These are phyloP conservation scores for Discoglossus pictus DNA, from an alignment of 2,797 vertebrate genomes.

Conservation along the genomic window DNA sequence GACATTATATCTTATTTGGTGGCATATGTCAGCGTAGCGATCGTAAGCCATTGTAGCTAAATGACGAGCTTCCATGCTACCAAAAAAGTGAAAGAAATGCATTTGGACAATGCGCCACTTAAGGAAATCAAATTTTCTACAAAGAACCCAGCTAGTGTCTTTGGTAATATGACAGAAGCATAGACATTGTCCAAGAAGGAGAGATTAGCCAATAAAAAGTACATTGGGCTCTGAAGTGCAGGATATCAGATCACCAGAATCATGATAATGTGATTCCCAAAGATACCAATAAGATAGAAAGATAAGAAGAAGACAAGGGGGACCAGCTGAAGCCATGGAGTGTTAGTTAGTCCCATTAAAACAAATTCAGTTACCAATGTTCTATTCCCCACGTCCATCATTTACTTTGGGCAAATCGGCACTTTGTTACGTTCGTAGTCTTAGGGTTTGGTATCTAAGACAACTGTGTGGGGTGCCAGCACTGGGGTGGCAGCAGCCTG, in stretches of 20 bases:
- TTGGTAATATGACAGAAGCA: conserved; percentile 33
- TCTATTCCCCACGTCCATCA: conserved; percentile 10
- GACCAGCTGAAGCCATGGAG: not conserved
- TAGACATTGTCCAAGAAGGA: conserved; percentile 32
- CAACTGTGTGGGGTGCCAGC: too few species aligned
- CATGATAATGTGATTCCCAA: conserved; percentile 29
- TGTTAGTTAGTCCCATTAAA: conserved; percentile 30
- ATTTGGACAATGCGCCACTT: conserved; percentile 21
- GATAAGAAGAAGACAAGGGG: conserved; percentile 17
- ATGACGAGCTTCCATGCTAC: conserved; percentile 35
- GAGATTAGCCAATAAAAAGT: conserved; percentile 41
- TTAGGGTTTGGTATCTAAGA: too few species aligned
- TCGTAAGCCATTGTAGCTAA: conserved; percentile 38
- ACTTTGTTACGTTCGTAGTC: too few species aligned
- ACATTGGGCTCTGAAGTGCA: conserved; percentile 33
- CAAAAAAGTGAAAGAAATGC: conserved; percentile 31
- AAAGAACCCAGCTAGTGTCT: conserved; percentile 33
- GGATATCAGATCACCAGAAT: not conserved
- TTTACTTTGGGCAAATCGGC: too few species aligned
- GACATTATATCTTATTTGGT: conserved; percentile 31
- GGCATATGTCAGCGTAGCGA: conserved; percentile 39
- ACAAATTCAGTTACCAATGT: conserved; percentile 14
- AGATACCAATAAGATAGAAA: conserved; percentile 18
- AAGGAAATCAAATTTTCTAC: conserved; percentile 12
- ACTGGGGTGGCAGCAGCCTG: too few species aligned